These are phyloP conservation scores for Hemithea aestivaria DNA, from an alignment of 2,888 invertebrate species.

Conservation along the genomic window DNA sequence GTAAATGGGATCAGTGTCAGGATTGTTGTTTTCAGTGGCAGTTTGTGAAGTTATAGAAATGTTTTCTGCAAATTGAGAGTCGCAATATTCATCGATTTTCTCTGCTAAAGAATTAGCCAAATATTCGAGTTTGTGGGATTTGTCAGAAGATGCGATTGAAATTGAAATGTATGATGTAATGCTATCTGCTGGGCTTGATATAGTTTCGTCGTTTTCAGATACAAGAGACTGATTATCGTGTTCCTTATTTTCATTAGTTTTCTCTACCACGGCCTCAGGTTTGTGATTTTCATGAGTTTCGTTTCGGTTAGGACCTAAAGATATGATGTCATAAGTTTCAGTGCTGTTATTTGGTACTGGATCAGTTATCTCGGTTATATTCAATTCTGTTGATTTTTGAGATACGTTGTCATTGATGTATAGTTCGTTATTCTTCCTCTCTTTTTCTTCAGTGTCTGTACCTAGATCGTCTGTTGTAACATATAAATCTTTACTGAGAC, in stretches of 20 bases:
- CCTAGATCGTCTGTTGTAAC: conserved; percentile 61
- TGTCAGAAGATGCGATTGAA: conserved; percentile 73
- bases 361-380: conserved; percentile 40
- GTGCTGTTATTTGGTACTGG: conserved; percentile 33
- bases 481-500: conserved; percentile 61
- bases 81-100: conserved; percentile 76
- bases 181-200: conserved; percentile 71
- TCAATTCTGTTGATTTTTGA: conserved; percentile 49
- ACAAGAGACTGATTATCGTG: conserved; percentile 57
- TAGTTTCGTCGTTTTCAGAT: conserved; percentile 72
- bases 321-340: conserved; percentile 52
- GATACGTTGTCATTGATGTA: conserved; percentile 68
- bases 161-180: conserved; percentile 76
- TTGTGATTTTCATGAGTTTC: conserved; percentile 32
- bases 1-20: conserved; percentile 62
- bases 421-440: conserved; percentile 66
- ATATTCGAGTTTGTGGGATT: conserved; percentile 71
- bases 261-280: conserved; percentile 16
- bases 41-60: conserved; percentile 48
- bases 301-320: conserved; percentile 43
- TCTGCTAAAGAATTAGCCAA: conserved; percentile 73
- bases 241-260: conserved; percentile 37
- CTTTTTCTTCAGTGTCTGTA: conserved; percentile 58
- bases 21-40: conserved; percentile 44
- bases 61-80: conserved; percentile 65